Evolutionary conservation across 2,797 vertebrate species (phyloP).

Genomic region (Cuniculus paca): DNA sequence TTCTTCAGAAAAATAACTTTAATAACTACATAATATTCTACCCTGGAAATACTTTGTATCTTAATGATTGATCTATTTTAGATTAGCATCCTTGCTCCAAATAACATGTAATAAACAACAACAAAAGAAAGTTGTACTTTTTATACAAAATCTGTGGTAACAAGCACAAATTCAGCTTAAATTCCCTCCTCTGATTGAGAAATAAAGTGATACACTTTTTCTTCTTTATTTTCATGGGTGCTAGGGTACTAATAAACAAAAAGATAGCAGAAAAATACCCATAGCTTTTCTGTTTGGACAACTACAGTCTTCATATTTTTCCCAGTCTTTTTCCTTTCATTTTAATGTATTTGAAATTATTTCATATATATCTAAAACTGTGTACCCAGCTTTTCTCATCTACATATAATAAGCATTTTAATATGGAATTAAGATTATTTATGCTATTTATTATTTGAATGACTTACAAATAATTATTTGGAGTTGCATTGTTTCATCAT

Average conservation of each 20-base stretch:
- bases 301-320: neutral
- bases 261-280: neutral
- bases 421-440: constrained; percentile 10
- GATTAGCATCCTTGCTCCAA: neutral
- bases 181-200: constrained; percentile 12
- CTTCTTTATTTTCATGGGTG: neutral
- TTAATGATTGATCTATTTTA: constrained; percentile 10
- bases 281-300: neutral
- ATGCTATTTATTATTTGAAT: neutral
- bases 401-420: constrained; percentile 22
- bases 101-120: neutral
- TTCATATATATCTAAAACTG: neutral
- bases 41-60: neutral
- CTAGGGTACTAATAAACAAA: neutral
- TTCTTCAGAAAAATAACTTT: constrained; percentile 61
- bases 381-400: constrained; percentile 9
- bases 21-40: neutral
- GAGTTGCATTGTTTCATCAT: neutral
- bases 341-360: constrained; percentile 39
- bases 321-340: constrained; percentile 54
- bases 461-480: neutral
- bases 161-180: neutral
- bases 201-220: constrained; percentile 26
- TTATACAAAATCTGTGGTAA: constrained; percentile 20
- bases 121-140: neutral